Percentiles rank a stretch among this genome's conserved stretches.
These are phyloP conservation scores for Sarcophaga carnaria DNA, from an alignment of 2,888 invertebrate genomes.

Conservation along the genomic window DNA sequence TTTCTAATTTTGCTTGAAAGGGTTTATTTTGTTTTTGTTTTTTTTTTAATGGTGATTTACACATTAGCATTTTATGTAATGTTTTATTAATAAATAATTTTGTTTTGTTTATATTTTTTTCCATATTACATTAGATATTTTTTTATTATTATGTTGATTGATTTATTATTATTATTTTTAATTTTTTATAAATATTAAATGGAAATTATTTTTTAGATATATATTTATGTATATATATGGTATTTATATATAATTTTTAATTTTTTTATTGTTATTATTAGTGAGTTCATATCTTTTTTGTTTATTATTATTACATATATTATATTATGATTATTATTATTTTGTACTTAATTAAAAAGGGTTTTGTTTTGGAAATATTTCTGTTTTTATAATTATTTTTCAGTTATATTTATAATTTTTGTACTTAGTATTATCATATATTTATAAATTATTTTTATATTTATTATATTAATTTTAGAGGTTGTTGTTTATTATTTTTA, in stretches of 20 bases:
- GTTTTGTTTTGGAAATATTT: slow-evolving; percentile 50
- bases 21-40: neutral
- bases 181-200: slow-evolving; percentile 26
- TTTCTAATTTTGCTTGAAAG: slow-evolving; percentile 23
- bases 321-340: slow-evolving; percentile 41
- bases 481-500: slow-evolving; percentile 33
- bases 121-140: slow-evolving; percentile 14
- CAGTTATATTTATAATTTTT: slow-evolving; percentile 48
- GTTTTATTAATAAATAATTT: neutral
- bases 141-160: slow-evolving; percentile 5
- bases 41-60: neutral
- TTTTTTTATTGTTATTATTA: slow-evolving; percentile 24
- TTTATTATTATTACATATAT: slow-evolving; percentile 18
- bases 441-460: slow-evolving; percentile 45
- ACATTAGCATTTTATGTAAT: slow-evolving; percentile 32
- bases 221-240: slow-evolving; percentile 23
- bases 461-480: slow-evolving; percentile 19
- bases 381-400: slow-evolving; percentile 24
- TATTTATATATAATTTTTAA: slow-evolving; percentile 13
- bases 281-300: neutral
- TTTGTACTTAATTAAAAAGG: slow-evolving; percentile 68
- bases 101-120: neutral
- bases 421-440: slow-evolving; percentile 65
- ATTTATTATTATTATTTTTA: slow-evolving; percentile 1
- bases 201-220: slow-evolving; percentile 24